Base-by-base conservation (phyloP, 2,113 vertebrate genomes). In the Tachuris rubrigastra region DNA sequence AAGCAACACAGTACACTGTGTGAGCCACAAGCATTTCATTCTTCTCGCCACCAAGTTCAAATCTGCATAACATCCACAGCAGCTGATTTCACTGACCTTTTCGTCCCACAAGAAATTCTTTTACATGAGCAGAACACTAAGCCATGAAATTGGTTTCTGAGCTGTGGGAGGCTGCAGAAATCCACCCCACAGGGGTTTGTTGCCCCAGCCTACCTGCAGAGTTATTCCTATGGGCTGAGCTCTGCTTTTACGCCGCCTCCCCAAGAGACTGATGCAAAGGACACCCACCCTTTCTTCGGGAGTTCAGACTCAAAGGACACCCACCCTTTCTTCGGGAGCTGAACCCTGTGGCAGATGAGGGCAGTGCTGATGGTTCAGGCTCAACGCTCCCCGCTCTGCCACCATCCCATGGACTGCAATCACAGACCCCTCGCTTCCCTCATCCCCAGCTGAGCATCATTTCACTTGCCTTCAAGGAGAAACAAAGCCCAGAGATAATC, bases 71-170 rank as follows among this genome's bases (percentile, higher is more conserved):
- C 33, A 49, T 75, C 83, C 3, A 37, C 89, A 69, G 55, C 88
- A 94, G 81, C 44, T 7, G 55, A 89, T 87, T 93, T 24, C 75
- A 71, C 76, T 88, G 92, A 96, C 89, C 89, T 95, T 73, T 90
- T 27, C 96, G 33, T 87, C 87, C 92, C 91, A 97, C 93, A 13
- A 79, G 41, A 78, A 85, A 95, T 87, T 86, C 90, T 60, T 89
- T 14, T 25, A 17, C 23, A 1, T 2, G 50, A 28, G 68, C 9
- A 8, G 37, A 90, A 69, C 25, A 71, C 46, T 10, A 23, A 65
- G 41, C 35, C 88, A 76, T 14, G 37, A 12, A 76, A 82, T 3
- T 2, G 49, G 10, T 49, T 50, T 37, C 60, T 3, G 55, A 92
- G 63, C 13, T 31, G 72, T 11, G 25, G 93, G 75, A 95, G 76